These are phyloP conservation scores for Amphiprion percula DNA, from an alignment of 2,113 vertebrate species.

Conservation along the genomic window DNA sequence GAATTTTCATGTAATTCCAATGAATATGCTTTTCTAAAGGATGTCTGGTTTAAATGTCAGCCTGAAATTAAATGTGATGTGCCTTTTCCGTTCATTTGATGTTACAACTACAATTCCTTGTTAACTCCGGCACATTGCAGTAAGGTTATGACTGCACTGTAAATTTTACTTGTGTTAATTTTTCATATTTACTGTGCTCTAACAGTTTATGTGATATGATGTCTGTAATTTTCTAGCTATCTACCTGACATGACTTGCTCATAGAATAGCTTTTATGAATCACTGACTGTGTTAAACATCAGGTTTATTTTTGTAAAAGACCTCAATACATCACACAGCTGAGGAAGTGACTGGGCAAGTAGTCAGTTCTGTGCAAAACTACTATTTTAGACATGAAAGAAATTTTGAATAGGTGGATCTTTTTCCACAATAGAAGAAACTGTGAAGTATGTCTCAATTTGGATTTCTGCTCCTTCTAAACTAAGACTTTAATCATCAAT, in stretches of 20 bases:
- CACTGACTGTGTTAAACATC: slow-evolving; percentile 34
- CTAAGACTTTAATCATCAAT: background rate
- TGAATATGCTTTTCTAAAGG: slow-evolving; percentile 41
- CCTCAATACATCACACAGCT: slow-evolving; percentile 32
- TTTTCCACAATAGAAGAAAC: background rate
- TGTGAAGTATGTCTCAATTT: background rate
- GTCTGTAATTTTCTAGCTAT: slow-evolving; percentile 64
- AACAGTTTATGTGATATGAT: slow-evolving; percentile 37
- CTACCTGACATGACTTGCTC: slow-evolving; percentile 45
- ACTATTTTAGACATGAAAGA: slow-evolving; percentile 8
- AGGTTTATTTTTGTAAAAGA: slow-evolving; percentile 57
- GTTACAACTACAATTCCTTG: slow-evolving; percentile 29
- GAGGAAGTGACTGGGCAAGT: background rate
- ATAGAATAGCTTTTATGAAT: slow-evolving; percentile 42
- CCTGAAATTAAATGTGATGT: slow-evolving; percentile 62
- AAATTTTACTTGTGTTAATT: slow-evolving; percentile 20
- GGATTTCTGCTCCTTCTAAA: background rate
- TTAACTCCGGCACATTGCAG: slow-evolving; percentile 39
- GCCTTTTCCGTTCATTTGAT: slow-evolving; percentile 72
- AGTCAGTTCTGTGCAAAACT: background rate
- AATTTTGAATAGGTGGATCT: background rate
- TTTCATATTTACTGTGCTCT: slow-evolving; percentile 59
- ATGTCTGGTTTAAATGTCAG: slow-evolving; percentile 53
- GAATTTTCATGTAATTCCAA: slow-evolving; percentile 38
- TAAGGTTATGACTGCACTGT: slow-evolving; percentile 28